Conservation (phyloP, 2,888 invertebrate genomes). For the Ophraella communa region DNA sequence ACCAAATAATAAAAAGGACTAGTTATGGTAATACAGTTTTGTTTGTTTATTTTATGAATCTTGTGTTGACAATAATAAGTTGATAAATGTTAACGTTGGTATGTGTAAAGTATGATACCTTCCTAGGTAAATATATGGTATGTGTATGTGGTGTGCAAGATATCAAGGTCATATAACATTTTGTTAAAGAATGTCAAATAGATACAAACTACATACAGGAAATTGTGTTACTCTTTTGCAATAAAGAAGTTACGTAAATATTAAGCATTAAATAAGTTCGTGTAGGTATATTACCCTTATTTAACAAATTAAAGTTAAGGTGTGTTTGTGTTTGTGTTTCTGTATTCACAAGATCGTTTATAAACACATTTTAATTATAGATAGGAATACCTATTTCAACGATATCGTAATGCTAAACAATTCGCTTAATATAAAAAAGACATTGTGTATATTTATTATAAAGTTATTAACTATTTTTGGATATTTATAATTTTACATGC, state of each 20-base stretch:
- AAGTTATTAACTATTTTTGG: neutral
- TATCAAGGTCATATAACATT: conserved; percentile 44
- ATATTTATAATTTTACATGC: neutral
- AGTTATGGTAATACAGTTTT: conserved; percentile 11
- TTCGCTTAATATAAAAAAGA: neutral
- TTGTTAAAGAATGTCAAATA: conserved; percentile 41
- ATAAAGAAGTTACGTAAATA: conserved; percentile 13
- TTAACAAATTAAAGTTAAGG: neutral
- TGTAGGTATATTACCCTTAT: neutral
- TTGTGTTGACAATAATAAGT: conserved; percentile 23
- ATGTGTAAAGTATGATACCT: conserved; percentile 33
- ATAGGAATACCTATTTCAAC: neutral
- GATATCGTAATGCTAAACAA: neutral
- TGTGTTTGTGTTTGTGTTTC: neutral
- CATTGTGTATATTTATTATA: neutral
- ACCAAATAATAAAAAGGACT: neutral
- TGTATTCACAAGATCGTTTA: neutral
- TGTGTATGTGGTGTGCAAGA: conserved; percentile 34
- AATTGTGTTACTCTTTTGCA: conserved; percentile 36
- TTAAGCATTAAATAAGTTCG: neutral
- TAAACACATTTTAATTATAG: conserved; percentile 3
- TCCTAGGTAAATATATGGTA: conserved; percentile 35
- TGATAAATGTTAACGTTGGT: conserved; percentile 1
- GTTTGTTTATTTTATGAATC: conserved; percentile 27
- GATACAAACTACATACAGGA: conserved; percentile 44